Percentiles rank a stretch among this genome's conserved stretches.
phyloP scores from a whole-genome alignment of 2,888 invertebrate species.

The Andrena bucephala region DNA sequence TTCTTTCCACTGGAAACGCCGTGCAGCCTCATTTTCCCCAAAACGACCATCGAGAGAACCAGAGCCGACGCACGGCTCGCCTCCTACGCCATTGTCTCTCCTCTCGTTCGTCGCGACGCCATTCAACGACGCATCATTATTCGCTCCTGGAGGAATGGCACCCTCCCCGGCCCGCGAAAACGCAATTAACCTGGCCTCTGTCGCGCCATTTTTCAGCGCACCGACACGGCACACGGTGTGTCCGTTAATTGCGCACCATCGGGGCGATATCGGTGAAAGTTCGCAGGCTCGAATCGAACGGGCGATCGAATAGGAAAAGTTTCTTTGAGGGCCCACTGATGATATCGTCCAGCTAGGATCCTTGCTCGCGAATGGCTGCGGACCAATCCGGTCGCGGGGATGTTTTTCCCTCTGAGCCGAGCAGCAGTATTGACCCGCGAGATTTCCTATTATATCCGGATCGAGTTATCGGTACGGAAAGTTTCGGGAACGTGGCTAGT shows the following conservation, averaged over 20 bases:
- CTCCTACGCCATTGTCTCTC: neutral
- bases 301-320: conserved; percentile 23
- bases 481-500: conserved; percentile 3
- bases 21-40: conserved; percentile 46
- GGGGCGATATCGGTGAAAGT: conserved; percentile 18
- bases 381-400: neutral
- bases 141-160: neutral
- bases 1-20: conserved; percentile 57
- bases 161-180: conserved; percentile 22
- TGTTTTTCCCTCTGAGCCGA: neutral
- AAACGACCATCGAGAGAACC: conserved; percentile 26
- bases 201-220: conserved; percentile 25
- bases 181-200: conserved; percentile 33
- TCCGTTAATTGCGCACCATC: conserved; percentile 22
- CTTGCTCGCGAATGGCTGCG: neutral
- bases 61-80: neutral
- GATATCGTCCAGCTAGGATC: neutral
- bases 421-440: conserved; percentile 11
- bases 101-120: conserved; percentile 8
- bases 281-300: neutral
- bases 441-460: conserved; percentile 29
- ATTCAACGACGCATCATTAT: conserved; percentile 30
- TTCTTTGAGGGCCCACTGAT: neutral
- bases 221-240: neutral
- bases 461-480: conserved; percentile 11